Base-by-base conservation (phyloP, 1,140 invertebrate genomes). In the Drosophila ironensis region DNA sequence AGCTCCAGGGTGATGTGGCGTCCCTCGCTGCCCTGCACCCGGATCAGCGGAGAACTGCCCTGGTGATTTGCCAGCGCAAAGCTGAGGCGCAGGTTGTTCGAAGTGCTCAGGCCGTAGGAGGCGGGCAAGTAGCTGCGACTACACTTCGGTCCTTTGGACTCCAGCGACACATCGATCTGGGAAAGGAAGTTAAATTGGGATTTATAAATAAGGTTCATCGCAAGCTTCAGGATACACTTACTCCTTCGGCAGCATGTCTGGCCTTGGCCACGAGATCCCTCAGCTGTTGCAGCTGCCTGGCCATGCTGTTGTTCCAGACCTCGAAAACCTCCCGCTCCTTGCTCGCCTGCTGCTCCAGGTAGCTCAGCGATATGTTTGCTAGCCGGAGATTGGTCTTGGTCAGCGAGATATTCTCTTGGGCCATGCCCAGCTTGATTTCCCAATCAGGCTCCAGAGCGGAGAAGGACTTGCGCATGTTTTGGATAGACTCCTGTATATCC, bases 1-100 rank as follows among this genome's bases (percentile, higher is more conserved):
- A 97, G 93, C 89, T 97, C 96, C 17, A 98, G 80, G 0, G 94
- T 93, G 14, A 98, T 92, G 64, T 95, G 97, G 67, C 97, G 96
- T 0, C 92, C 90, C 12, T 91, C 74, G 12, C 72, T 68, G 2
- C 91, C 91, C 45, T 91, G 78, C 30, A 92, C 82, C 87, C 91
- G 92, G 5, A 89, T 61, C 12, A 92, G 46, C 0, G 82, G 89
- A 2, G 92, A 90, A 28, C 87, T 90, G 19, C 78, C 87, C 9
- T 88, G 88, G 14, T 88, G 72, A 19, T 68, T 92, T 75, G 91
- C 93, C 35, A 93, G 92, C 19, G 93, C 95, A 74, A 93, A 94
- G 28, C 91, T 94, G 28, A 96, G 90, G 2, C 92, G 90, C n/a
- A 96, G 92, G 0, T 92, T 92, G 37, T 94, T 96, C 9, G 94